These are phyloP conservation scores for Heterochromis multidens DNA, from an alignment of 2,113 vertebrate species.

Conservation along the genomic window DNA sequence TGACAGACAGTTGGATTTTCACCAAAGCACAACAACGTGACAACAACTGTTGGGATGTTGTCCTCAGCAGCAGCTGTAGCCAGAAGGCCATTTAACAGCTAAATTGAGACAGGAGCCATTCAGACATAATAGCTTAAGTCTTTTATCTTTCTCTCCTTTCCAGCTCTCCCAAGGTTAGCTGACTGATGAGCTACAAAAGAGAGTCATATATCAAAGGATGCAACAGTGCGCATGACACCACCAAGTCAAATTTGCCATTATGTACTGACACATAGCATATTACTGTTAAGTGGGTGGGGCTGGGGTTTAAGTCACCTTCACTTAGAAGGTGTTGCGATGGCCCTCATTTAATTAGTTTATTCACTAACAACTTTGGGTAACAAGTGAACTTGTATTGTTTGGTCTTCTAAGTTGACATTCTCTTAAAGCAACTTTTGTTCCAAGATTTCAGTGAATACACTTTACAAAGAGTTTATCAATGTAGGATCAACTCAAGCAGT, in stretches of 20 bases:
- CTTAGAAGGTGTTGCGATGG: neutral
- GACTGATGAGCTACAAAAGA: slow-evolving; percentile 55
- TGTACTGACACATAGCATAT: slow-evolving; percentile 42
- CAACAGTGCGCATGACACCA: slow-evolving; percentile 27
- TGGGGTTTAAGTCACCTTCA: slow-evolving; percentile 53
- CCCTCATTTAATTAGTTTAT: slow-evolving; percentile 21
- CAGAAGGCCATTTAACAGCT: slow-evolving; percentile 44
- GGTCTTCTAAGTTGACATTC: neutral
- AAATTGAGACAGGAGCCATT: slow-evolving; percentile 60
- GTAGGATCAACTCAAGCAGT: neutral
- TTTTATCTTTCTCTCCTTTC: slow-evolving; percentile 55
- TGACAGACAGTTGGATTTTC: slow-evolving; percentile 35
- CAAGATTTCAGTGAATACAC: neutral
- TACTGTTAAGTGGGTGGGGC: slow-evolving; percentile 7
- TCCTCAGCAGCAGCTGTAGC: slow-evolving; percentile 28
- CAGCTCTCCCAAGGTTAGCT: slow-evolving; percentile 57
- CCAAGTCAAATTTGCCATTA: slow-evolving; percentile 56
- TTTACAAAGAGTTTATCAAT: neutral
- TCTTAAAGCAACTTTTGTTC: neutral
- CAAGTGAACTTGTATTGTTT: neutral
- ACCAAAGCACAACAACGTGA: slow-evolving; percentile 33
- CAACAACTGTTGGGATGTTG: slow-evolving; percentile 21
- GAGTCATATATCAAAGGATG: slow-evolving; percentile 59
- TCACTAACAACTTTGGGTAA: neutral
- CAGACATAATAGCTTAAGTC: slow-evolving; percentile 54